phyloP scores from a whole-genome alignment of 2,888 invertebrate genomes.

The Brachypterus glaber region DNA sequence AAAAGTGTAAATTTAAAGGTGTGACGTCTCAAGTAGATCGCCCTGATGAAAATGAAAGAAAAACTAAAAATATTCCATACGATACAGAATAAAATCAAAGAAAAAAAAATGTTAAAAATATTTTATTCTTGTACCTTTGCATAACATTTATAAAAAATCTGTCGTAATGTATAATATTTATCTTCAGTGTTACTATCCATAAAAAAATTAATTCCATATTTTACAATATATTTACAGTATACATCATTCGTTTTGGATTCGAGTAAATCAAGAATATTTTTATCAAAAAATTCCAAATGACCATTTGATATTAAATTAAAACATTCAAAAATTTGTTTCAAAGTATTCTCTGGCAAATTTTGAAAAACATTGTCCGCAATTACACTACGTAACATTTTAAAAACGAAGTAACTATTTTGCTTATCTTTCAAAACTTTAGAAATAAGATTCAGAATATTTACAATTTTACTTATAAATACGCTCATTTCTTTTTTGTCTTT shows the following conservation, averaged over 20 bases:
- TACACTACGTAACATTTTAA: constrained; percentile 8
- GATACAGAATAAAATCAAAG: no score
- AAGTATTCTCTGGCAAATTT: constrained; percentile 16
- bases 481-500: constrained; percentile 8
- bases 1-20: background rate
- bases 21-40: background rate
- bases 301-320: background rate
- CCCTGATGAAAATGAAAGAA: no score
- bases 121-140: no score
- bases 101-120: no score
- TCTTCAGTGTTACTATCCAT: no score
- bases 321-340: constrained; percentile 1
- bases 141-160: no score
- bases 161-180: no score
- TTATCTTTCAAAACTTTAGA: constrained; percentile 17
- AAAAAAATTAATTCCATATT: constrained; percentile 32
- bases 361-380: constrained; percentile 15
- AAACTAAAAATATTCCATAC: no score
- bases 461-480: constrained; percentile 19
- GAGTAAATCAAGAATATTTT: constrained; percentile 22
- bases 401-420: constrained; percentile 13
- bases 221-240: constrained; percentile 34
- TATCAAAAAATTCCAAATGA: background rate
- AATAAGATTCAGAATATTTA: constrained; percentile 23
- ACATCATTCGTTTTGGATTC: constrained; percentile 28